These are phyloP conservation scores for Pollenia angustigena DNA, from an alignment of 2,888 invertebrate species.

Conservation along the genomic window DNA sequence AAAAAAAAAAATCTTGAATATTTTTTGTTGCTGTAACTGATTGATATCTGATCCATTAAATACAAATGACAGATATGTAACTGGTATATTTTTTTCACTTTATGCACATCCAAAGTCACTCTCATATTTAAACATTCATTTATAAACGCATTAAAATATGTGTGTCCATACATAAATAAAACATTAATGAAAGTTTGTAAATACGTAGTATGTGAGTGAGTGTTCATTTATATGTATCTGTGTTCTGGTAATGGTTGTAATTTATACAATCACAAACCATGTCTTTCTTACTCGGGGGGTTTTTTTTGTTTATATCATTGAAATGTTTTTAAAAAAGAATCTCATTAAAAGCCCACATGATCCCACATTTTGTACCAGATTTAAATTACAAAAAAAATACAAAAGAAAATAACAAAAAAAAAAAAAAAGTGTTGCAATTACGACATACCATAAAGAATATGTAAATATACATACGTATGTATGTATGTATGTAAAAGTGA, in stretches of 20 bases:
- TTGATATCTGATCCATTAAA: slow-evolving; percentile 39
- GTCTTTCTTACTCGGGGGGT: neutral
- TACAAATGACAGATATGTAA: slow-evolving; percentile 8
- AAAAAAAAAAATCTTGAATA: slow-evolving; percentile 21
- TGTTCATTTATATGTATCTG: neutral
- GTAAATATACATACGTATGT: no score
- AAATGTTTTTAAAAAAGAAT: slow-evolving; percentile 42
- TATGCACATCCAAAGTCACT: no score
- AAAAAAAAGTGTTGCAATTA: slow-evolving; percentile 41
- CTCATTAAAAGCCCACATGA: slow-evolving; percentile 61
- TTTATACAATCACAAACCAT: slow-evolving; percentile 27
- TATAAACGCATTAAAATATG: neutral
- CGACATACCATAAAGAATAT: slow-evolving; percentile 53
- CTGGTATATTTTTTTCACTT: neutral
- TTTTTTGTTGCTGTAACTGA: neutral
- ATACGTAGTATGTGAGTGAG: neutral
- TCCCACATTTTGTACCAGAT: slow-evolving; percentile 53
- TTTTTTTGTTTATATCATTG: neutral
- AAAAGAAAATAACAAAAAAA: slow-evolving; percentile 7
- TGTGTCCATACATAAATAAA: slow-evolving; percentile 20
- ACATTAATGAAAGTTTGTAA: slow-evolving; percentile 31
- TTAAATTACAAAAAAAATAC: slow-evolving; percentile 22
- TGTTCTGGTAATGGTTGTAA: neutral
- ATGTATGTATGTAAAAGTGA: neutral
- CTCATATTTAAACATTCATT: neutral